Conservation (phyloP, 1,140 invertebrate species). For the Cyrtorhinus lividipennis region DNA sequence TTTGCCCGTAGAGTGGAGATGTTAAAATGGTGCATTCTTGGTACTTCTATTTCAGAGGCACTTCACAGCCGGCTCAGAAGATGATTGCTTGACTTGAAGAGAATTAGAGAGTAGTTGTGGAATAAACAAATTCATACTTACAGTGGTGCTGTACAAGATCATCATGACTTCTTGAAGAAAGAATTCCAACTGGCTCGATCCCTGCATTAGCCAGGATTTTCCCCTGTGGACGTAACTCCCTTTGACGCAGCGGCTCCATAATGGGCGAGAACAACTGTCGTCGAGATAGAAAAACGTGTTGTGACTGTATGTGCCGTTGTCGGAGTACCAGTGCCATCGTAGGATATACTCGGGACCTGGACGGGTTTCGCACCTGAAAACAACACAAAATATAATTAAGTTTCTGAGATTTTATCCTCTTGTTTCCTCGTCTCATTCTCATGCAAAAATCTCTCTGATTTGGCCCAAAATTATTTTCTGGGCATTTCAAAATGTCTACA, state of each 20-base stretch:
- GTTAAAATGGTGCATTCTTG: no score
- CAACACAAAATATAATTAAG: slow-evolving; percentile 20
- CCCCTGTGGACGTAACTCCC: slow-evolving; percentile 35
- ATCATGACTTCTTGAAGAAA: slow-evolving; percentile 38
- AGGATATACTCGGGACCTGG: slow-evolving; percentile 46
- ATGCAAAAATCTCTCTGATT: no score
- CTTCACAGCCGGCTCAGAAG: no score
- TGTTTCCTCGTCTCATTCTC: no score
- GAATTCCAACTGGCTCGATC: slow-evolving; percentile 38
- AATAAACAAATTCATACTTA: neutral
- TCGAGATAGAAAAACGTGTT: slow-evolving; percentile 45
- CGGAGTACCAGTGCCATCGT: slow-evolving; percentile 44
- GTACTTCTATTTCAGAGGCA: no score
- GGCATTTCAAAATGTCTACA: no score
- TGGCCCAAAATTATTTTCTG: no score
- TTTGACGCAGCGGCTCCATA: slow-evolving; percentile 37
- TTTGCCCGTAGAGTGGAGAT: no score
- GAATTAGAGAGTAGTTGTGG: no score
- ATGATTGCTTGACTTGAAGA: no score
- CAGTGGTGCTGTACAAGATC: slow-evolving; percentile 36
- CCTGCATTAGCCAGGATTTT: slow-evolving; percentile 37
- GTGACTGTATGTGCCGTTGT: slow-evolving; percentile 39
- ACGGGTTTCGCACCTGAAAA: slow-evolving; percentile 40
- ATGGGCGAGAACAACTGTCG: slow-evolving; percentile 43
- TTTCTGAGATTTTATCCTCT: no score